Conservation (phyloP, 2,113 vertebrate species). For the Forbesichthys papilliferus region DNA sequence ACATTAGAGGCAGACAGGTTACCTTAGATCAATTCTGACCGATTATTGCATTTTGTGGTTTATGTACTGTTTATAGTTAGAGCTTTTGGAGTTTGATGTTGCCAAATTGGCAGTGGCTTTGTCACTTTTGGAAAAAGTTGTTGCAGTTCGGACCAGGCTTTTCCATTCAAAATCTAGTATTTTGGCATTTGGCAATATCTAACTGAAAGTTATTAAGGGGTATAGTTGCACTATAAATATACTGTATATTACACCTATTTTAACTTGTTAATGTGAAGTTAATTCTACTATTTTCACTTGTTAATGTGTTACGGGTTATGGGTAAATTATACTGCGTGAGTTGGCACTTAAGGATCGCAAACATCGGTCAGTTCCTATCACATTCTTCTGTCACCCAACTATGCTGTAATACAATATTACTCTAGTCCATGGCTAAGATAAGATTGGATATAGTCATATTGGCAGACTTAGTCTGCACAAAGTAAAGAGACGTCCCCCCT, state of each 20-base stretch:
- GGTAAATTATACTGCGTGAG: constrained; percentile 50
- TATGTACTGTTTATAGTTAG: too few species aligned
- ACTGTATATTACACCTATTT: too few species aligned
- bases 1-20: constrained; percentile 55
- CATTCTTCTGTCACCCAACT: constrained; percentile 56
- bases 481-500: constrained; percentile 67
- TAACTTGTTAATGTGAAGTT: too few species aligned
- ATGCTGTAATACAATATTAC: constrained; percentile 40
- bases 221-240: too few species aligned
- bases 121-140: too few species aligned
- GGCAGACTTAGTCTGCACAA: constrained; percentile 73
- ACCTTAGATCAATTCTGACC: constrained; percentile 18
- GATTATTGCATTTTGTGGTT: constrained; percentile 33
- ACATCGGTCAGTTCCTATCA: constrained; percentile 58
- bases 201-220: too few species aligned
- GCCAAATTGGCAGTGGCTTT: too few species aligned
- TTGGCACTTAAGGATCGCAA: constrained; percentile 72
- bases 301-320: constrained; percentile 9
- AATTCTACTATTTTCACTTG: too few species aligned
- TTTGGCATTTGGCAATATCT: too few species aligned
- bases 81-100: too few species aligned
- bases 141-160: too few species aligned
- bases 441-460: constrained; percentile 49
- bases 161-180: too few species aligned
- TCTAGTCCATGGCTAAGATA: constrained; percentile 54